These are phyloP conservation scores for Luperina nickerlii DNA, from an alignment of 2,888 invertebrate species.

Conservation along the genomic window DNA sequence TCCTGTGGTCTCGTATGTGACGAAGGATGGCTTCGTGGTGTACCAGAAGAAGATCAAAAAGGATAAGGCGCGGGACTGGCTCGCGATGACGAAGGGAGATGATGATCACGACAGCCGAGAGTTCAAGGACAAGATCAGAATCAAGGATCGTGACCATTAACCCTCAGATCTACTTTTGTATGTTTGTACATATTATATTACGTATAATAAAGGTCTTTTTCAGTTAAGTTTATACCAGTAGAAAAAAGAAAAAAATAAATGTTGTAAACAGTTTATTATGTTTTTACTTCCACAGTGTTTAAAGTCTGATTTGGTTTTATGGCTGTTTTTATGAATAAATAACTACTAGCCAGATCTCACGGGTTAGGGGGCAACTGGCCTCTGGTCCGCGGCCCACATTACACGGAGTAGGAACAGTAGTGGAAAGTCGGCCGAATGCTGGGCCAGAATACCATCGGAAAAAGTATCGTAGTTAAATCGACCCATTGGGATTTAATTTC, in stretches of 20 bases:
- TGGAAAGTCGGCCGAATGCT: too few species aligned
- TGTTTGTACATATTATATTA: slow-evolving; percentile 36
- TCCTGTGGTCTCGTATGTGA: slow-evolving; percentile 85
- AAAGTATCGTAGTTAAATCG: too few species aligned
- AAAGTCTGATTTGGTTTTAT: slow-evolving; percentile 18
- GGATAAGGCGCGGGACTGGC: slow-evolving; percentile 82
- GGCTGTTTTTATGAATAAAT: background rate
- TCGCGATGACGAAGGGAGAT: slow-evolving; percentile 71
- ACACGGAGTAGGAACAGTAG: too few species aligned
- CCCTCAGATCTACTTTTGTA: slow-evolving; percentile 36
- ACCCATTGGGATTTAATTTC: too few species aligned
- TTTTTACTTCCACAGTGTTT: slow-evolving; percentile 3
- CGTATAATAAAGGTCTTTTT: slow-evolving; percentile 2
- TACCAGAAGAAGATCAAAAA: slow-evolving; percentile 85
- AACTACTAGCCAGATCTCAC: background rate
- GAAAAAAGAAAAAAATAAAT: slow-evolving; percentile 12
- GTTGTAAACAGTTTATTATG: background rate
- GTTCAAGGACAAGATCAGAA: slow-evolving; percentile 36
- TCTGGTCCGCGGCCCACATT: too few species aligned
- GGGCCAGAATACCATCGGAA: too few species aligned
- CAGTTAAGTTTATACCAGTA: slow-evolving; percentile 12
- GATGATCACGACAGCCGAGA: slow-evolving; percentile 50
- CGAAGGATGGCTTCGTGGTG: slow-evolving; percentile 83
- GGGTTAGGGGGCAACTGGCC: too few species aligned
- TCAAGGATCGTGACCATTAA: slow-evolving; percentile 34